Evolutionary conservation across 1,140 invertebrate genomes (phyloP).

Genomic region (Drosophila novamexicana): DNA sequence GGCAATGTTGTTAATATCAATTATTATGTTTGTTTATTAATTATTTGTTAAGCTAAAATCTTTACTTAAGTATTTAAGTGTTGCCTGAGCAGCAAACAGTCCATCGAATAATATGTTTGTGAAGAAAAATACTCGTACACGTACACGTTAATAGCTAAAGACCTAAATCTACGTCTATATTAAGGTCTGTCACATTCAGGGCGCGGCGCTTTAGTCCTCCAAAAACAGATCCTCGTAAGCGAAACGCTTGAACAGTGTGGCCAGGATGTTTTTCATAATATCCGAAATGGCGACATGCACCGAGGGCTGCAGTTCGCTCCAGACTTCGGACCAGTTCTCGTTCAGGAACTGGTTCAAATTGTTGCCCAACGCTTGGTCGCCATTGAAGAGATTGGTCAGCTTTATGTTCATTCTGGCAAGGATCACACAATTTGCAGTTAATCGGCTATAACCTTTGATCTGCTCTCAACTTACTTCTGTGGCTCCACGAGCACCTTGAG

Average conservation of each 20-base stretch:
- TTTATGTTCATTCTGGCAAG: constrained; percentile 86
- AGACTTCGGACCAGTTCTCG: constrained; percentile 87
- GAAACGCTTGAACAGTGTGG: constrained; percentile 75
- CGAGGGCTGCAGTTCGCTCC: constrained; percentile 86
- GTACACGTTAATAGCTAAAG: constrained; percentile 36
- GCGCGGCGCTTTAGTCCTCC: constrained; percentile 46
- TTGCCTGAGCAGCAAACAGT: constrained; percentile 53
- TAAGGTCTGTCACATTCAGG: neutral
- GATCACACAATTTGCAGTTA: neutral
- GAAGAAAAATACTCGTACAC: constrained; percentile 76
- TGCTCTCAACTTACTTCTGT: constrained; percentile 56
- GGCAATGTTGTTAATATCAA: neutral
- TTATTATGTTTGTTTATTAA: constrained; percentile 55
- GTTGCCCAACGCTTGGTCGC: constrained; percentile 87
- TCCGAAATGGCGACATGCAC: constrained; percentile 86
- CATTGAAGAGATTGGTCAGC: constrained; percentile 89
- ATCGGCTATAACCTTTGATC: neutral
- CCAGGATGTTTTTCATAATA: constrained; percentile 86
- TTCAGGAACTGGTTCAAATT: constrained; percentile 87
- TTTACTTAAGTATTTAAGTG: constrained; percentile 53
- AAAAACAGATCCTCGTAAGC: constrained; percentile 78
- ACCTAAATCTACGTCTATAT: constrained; percentile 21
- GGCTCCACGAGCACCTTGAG: constrained; percentile 79
- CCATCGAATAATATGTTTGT: constrained; percentile 36
- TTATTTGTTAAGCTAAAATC: constrained; percentile 42